Evolutionary conservation across 2,888 invertebrate genomes (phyloP).

Genomic region (Drosophila neotestacea): DNA sequence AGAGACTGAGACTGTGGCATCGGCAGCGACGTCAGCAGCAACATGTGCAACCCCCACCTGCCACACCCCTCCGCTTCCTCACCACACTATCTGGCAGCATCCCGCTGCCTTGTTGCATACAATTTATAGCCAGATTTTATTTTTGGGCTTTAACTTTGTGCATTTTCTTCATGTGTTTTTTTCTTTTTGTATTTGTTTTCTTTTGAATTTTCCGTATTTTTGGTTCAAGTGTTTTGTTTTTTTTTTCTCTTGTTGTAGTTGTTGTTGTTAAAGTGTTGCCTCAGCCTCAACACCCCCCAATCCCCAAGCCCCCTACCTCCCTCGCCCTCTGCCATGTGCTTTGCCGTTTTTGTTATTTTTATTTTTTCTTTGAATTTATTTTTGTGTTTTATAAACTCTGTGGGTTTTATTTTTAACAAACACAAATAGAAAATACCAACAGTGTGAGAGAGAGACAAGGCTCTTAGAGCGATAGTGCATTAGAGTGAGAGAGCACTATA

Average conservation of each 20-base stretch:
- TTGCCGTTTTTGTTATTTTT: slow-evolving; percentile 71
- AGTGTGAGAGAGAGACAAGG: slow-evolving; percentile 11
- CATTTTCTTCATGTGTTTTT: slow-evolving; percentile 48
- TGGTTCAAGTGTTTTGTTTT: slow-evolving; percentile 51
- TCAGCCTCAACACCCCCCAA: neutral
- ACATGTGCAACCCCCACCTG: slow-evolving; percentile 51
- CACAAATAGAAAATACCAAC: slow-evolving; percentile 52
- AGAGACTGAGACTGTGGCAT: neutral
- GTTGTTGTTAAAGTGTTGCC: slow-evolving; percentile 48
- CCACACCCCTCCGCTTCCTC: slow-evolving; percentile 13
- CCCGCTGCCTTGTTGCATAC: slow-evolving; percentile 49
- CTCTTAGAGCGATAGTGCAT: neutral
- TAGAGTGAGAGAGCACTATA: slow-evolving; percentile 22
- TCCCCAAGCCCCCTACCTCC: neutral
- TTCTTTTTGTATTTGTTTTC: slow-evolving; percentile 45
- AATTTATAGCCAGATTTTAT: slow-evolving; percentile 62
- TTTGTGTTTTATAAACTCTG: slow-evolving; percentile 79
- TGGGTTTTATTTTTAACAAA: slow-evolving; percentile 76
- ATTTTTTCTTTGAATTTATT: slow-evolving; percentile 80
- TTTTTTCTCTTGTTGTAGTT: slow-evolving; percentile 3
- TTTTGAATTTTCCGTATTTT: slow-evolving; percentile 56
- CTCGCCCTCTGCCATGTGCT: neutral
- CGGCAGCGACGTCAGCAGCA: neutral
- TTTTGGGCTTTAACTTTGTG: slow-evolving; percentile 54
- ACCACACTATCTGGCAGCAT: neutral